Conservation (phyloP, 2,888 invertebrate genomes). For the Xylota sylvarum region DNA sequence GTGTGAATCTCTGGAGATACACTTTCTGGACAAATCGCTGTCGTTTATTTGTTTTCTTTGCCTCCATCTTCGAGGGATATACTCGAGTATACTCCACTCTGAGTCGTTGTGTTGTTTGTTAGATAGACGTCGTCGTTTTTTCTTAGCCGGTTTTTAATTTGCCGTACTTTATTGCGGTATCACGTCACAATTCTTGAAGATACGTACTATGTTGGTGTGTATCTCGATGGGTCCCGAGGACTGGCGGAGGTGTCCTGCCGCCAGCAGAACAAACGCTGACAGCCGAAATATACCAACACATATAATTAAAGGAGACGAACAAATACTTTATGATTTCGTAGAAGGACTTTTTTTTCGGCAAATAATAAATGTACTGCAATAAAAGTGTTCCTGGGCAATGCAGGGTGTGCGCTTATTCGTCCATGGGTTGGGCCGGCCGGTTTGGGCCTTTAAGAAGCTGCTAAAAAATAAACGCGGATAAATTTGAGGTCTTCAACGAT, state of each 20-base stretch:
- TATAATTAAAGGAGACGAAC: constrained; percentile 59
- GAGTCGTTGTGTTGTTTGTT: constrained; percentile 1
- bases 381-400: constrained; percentile 51
- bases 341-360: constrained; percentile 48
- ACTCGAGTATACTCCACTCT: too few relatives aligned
- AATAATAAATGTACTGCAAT: constrained; percentile 69
- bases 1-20: constrained; percentile 39
- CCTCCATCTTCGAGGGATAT: not conserved
- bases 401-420: not conserved
- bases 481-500: constrained; percentile 57
- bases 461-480: constrained; percentile 42
- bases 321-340: constrained; percentile 62
- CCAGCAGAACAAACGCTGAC: constrained; percentile 52
- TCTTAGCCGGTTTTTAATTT: constrained; percentile 53
- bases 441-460: constrained; percentile 24
- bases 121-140: constrained; percentile 26
- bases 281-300: constrained; percentile 58
- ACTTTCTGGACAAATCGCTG: constrained; percentile 55
- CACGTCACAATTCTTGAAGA: constrained; percentile 46
- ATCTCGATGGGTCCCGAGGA: constrained; percentile 16
- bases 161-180: constrained; percentile 68
- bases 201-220: constrained; percentile 15
- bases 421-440: not conserved
- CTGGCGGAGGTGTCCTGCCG: constrained; percentile 12
- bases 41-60: constrained; percentile 47